A percentile compares a stretch with the other conserved stretches of the same genome.
These are phyloP conservation scores for Heterocephalus glaber DNA, from an alignment of 2,113 vertebrate genomes.

Conservation along the genomic window DNA sequence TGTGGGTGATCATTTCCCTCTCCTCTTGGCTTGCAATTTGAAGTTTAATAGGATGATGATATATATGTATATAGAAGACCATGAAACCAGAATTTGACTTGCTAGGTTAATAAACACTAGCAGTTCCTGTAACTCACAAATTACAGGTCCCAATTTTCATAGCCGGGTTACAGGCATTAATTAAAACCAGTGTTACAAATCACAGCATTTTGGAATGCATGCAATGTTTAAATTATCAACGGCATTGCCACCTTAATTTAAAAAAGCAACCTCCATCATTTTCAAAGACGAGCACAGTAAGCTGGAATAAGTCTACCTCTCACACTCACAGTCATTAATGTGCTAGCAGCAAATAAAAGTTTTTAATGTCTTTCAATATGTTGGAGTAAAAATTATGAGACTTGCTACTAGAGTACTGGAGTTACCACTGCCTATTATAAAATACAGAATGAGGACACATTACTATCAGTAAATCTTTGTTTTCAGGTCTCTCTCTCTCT, in stretches of 20 bases:
- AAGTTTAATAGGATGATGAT: conserved; percentile 78
- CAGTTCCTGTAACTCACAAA: conserved; percentile 80
- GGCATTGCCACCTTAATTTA: conserved; percentile 76
- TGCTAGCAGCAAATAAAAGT: conserved; percentile 55
- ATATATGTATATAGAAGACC: conserved; percentile 55
- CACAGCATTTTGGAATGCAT: conserved; percentile 71
- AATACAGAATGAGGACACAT: neutral
- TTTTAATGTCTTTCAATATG: conserved; percentile 59
- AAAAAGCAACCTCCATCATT: conserved; percentile 71
- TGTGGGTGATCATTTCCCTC: conserved; percentile 48
- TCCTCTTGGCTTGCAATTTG: conserved; percentile 58
- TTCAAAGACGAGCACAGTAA: conserved; percentile 64
- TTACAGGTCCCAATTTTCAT: conserved; percentile 80
- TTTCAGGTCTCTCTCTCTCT: neutral
- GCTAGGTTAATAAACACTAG: conserved; percentile 81
- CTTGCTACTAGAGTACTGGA: neutral
- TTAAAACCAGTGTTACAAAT: conserved; percentile 80
- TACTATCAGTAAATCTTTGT: neutral
- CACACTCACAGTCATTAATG: neutral
- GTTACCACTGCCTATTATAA: neutral
- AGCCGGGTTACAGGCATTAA: conserved; percentile 75
- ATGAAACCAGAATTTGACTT: conserved; percentile 76
- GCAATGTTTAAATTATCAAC: conserved; percentile 80
- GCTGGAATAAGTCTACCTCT: conserved; percentile 40
- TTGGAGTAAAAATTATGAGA: conserved; percentile 34